phyloP scores from a whole-genome alignment of 2,797 vertebrate species.

The Tenualosa ilisha region DNA sequence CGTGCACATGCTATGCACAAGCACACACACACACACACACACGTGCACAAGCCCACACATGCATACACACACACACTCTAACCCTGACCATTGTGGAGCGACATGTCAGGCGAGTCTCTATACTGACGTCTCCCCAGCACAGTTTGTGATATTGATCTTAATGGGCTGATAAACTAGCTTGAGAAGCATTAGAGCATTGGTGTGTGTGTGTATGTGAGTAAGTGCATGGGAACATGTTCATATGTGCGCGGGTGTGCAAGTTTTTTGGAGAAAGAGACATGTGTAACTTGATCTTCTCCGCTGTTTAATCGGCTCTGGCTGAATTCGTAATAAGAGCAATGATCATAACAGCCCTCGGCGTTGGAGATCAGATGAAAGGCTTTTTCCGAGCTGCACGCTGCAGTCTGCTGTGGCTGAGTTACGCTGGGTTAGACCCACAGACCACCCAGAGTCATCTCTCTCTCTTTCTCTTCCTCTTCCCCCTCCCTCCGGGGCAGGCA shows the following conservation, averaged over 20 bases:
- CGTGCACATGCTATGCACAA: neutral
- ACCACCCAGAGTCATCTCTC: neutral
- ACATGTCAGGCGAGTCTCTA: neutral
- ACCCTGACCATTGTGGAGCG: neutral
- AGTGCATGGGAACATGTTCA: neutral
- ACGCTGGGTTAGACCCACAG: neutral
- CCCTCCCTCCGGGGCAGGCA: neutral
- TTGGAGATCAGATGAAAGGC: neutral
- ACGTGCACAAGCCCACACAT: neutral
- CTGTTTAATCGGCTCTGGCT: neutral
- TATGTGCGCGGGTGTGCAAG: neutral
- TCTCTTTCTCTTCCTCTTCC: too few species aligned
- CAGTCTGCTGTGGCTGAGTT: neutral
- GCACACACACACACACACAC: constrained; percentile 6
- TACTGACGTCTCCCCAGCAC: neutral
- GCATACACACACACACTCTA: neutral
- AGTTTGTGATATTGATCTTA: neutral
- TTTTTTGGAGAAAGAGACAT: neutral
- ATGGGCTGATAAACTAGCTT: neutral
- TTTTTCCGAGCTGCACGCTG: neutral
- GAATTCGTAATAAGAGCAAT: neutral
- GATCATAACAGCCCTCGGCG: neutral
- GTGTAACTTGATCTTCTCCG: neutral
- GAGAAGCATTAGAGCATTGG: neutral
- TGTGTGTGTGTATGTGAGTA: neutral